These are phyloP conservation scores for Enteromius paludinosus DNA, from an alignment of 2,797 vertebrate species.

Conservation along the genomic window DNA sequence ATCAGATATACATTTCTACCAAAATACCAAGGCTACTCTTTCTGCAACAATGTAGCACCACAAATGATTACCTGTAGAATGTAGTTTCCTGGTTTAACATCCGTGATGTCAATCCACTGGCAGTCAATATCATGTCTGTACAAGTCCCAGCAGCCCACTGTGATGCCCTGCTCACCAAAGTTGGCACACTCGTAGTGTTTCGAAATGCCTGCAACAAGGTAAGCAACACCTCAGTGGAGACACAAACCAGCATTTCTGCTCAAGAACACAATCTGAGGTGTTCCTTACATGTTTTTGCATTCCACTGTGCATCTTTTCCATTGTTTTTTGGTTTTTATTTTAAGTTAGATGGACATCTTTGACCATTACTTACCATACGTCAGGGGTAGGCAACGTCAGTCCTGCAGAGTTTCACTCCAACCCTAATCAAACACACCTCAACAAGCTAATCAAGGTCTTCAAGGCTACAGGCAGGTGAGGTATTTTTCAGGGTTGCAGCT, in stretches of 20 bases:
- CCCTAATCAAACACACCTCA: no score
- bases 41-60: background rate
- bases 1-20: background rate
- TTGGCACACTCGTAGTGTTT: slow-evolving; percentile 98
- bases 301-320: background rate
- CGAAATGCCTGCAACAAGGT: slow-evolving; percentile 79
- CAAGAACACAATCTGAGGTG: background rate
- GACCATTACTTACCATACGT: background rate
- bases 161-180: slow-evolving; percentile 98
- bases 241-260: background rate
- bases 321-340: background rate
- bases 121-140: slow-evolving; percentile 98
- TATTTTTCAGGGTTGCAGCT: no score
- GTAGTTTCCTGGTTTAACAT: slow-evolving; percentile 93
- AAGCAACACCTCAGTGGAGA: background rate
- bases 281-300: background rate
- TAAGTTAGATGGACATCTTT: background rate
- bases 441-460: no score
- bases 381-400: no score
- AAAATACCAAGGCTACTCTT: background rate
- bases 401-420: no score
- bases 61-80: slow-evolving; percentile 86
- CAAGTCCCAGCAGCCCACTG: slow-evolving; percentile 95
- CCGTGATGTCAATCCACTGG: slow-evolving; percentile 97
- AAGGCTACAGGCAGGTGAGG: no score